phyloP scores from a whole-genome alignment of 1,140 invertebrate genomes.

The Trichoplusia ni region DNA sequence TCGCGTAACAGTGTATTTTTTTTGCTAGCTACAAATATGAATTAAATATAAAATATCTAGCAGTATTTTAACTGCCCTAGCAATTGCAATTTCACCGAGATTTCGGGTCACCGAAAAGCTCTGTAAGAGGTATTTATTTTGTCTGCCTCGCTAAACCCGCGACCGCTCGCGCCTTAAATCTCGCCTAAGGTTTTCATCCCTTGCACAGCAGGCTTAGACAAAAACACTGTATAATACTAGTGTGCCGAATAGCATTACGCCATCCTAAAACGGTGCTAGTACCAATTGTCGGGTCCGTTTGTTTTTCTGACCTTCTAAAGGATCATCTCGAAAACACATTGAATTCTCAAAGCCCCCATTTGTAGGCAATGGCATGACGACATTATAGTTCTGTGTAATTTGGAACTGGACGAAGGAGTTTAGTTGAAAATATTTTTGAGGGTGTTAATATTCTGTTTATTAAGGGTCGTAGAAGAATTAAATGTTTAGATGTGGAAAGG shows the following conservation, averaged over 20 bases:
- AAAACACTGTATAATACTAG: constrained; percentile 24
- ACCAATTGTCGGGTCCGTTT: constrained; percentile 9
- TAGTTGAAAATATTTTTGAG: too few relatives aligned
- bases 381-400: constrained; percentile 6
- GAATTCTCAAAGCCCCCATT: constrained; percentile 9
- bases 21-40: too few relatives aligned
- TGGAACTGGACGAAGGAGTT: background rate
- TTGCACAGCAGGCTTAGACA: constrained; percentile 8
- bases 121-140: too few relatives aligned
- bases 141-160: background rate
- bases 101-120: too few relatives aligned
- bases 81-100: too few relatives aligned
- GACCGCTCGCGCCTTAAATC: background rate
- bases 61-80: too few relatives aligned
- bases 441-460: too few relatives aligned
- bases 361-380: background rate
- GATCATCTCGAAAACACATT: constrained; percentile 14
- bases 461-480: too few relatives aligned
- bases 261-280: background rate
- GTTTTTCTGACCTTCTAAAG: constrained; percentile 5
- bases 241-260: constrained; percentile 14
- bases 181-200: constrained; percentile 1
- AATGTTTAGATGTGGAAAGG: too few relatives aligned
- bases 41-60: too few relatives aligned
- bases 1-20: too few relatives aligned